phyloP scores from a whole-genome alignment of 2,888 invertebrate genomes.

The Drosophila setosimentum region DNA sequence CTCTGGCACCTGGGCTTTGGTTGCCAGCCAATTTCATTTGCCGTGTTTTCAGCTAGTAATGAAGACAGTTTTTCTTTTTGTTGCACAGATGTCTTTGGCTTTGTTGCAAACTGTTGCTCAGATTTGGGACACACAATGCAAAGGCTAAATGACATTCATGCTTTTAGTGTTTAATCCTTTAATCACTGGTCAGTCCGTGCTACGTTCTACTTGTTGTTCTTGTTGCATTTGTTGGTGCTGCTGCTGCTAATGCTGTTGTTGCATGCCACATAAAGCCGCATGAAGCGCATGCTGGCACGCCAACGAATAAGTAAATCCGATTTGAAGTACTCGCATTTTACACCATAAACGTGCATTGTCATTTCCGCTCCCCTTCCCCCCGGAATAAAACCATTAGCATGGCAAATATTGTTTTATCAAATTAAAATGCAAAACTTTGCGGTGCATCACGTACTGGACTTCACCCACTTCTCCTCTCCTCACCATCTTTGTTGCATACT shows the following conservation, averaged over 20 bases:
- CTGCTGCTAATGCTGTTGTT: conserved; percentile 25
- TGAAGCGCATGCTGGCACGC: conserved; percentile 39
- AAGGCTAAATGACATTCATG: conserved; percentile 67
- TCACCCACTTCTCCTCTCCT: background rate
- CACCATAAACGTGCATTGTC: conserved; percentile 52
- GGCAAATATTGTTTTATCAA: conserved; percentile 78
- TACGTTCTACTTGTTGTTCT: conserved; percentile 26
- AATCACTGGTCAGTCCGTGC: conserved; percentile 55
- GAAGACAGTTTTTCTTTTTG: conserved; percentile 15
- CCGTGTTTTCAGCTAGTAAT: conserved; percentile 32
- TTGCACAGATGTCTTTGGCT: conserved; percentile 9
- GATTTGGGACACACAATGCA: conserved; percentile 32
- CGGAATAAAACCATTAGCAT: conserved; percentile 75
- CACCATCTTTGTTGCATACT: conserved; percentile 33
- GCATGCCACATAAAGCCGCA: conserved; percentile 58
- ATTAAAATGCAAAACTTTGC: conserved; percentile 74
- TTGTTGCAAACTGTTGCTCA: conserved; percentile 31
- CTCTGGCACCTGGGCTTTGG: conserved; percentile 10
- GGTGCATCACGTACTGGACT: conserved; percentile 62
- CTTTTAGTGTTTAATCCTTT: conserved; percentile 76
- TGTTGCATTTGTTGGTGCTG: conserved; percentile 26
- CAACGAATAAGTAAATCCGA: conserved; percentile 49
- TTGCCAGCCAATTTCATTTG: conserved; percentile 18
- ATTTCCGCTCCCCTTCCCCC: conserved; percentile 7
- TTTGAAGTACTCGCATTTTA: conserved; percentile 45